Evolutionary conservation across 2,797 vertebrate genomes (phyloP).

Genomic region (Anisognathus igniventris): DNA sequence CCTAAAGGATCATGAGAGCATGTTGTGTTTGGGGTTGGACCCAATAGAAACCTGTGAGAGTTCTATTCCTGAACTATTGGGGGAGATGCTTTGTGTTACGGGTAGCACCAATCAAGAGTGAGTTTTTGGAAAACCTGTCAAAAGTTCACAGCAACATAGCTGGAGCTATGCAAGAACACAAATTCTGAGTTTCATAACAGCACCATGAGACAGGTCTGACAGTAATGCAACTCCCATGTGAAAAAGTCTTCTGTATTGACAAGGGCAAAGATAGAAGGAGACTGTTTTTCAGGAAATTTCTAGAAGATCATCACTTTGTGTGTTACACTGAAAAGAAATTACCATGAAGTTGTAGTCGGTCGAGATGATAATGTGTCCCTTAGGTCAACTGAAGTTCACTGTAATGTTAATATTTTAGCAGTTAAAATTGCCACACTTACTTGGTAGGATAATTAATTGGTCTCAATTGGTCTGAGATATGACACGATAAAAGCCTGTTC

Average conservation of each 20-base stretch:
- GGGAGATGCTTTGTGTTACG: neutral
- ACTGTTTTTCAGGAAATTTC: neutral
- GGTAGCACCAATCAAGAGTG: neutral
- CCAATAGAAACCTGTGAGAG: neutral
- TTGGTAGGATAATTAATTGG: neutral
- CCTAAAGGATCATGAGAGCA: neutral
- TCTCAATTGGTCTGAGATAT: neutral
- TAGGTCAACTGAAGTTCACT: neutral
- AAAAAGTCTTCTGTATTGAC: neutral
- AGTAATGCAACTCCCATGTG: neutral
- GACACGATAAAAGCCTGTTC: neutral
- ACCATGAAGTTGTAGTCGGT: neutral
- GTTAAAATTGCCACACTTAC: neutral
- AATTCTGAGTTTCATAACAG: neutral
- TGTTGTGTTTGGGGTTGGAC: neutral
- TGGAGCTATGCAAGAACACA: neutral
- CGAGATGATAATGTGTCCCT: neutral
- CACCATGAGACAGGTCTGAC: neutral
- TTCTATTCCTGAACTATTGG: neutral
- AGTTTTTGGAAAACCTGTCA: neutral
- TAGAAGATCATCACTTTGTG: neutral
- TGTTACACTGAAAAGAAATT: neutral
- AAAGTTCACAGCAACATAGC: neutral
- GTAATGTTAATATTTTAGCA: neutral
- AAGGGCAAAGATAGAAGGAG: neutral